phyloP scores from a whole-genome alignment of 2,113 vertebrate genomes.

The Tauraco erythrolophus region DNA sequence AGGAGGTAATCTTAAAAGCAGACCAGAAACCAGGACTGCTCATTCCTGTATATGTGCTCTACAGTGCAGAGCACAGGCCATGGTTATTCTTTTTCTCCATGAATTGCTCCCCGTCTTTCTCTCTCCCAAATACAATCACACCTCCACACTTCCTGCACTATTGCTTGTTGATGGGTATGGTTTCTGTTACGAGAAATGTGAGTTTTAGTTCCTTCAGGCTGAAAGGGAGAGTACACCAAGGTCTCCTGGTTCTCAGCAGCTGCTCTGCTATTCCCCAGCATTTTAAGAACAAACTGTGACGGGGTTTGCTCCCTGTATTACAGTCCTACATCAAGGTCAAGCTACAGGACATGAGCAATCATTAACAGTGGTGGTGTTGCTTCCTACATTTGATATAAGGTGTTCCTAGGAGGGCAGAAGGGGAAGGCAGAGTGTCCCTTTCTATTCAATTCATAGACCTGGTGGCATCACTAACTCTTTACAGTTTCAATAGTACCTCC shows the following conservation, averaged over 20 bases:
- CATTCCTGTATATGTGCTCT: background rate
- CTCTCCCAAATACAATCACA: background rate
- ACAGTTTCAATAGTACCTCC: background rate
- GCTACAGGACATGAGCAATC: background rate
- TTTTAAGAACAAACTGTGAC: background rate
- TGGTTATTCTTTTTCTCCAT: background rate
- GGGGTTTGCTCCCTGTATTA: background rate
- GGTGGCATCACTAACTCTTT: background rate
- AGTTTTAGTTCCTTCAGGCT: background rate
- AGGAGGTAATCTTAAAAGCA: background rate
- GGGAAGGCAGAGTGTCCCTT: background rate
- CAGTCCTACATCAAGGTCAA: background rate
- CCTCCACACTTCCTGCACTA: background rate
- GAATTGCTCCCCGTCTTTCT: background rate
- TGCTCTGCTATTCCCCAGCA: background rate
- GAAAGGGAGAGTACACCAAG: background rate
- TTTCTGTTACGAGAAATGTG: background rate
- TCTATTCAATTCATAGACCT: background rate
- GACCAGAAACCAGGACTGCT: background rate
- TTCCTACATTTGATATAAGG: background rate
- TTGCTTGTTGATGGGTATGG: background rate
- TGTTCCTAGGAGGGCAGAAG: background rate
- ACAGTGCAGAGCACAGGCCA: background rate
- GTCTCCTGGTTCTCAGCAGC: background rate
- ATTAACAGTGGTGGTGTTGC: background rate